Base-by-base conservation (phyloP, 2,113 vertebrate species). In the Catharus minimus region DNA sequence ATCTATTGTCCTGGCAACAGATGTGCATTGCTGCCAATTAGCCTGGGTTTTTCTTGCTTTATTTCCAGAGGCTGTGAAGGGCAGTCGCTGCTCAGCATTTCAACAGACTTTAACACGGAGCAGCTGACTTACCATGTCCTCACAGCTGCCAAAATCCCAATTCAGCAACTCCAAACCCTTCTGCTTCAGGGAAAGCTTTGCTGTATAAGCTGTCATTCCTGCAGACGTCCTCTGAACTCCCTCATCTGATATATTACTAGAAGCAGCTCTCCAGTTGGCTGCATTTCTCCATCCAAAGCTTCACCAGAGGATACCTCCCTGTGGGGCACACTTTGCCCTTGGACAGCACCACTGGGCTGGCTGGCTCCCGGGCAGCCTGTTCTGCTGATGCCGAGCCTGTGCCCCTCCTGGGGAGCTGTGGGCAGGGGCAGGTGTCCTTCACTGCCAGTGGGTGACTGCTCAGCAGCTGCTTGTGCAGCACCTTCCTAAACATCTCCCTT, bases 381-480 rank as follows among this genome's bases (percentile, higher is more conserved):
- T 56, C 85, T 81, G 73, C 57, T 5, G 1, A 39, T 6, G 1
- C 27, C 0, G 5, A 66, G 55, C 33, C 26, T 13, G 12, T 47
- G 46, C 3, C n/a, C 39, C 80, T 30, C 62, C 52, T 2, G 1
- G 53, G 43, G 17, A 43, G 6, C 9, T 1, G 0, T 0, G 7
- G 23, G 14, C 62, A 82, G 38, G 11, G 57, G 2, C 11, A 69
- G 32, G 33, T 65, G 74, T 13, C 41, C 46, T 30, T 76, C 44
- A 6, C 5, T 26, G 11, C 28, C 69, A 62, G 16, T 7, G 32
- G 26, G n/a, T 39, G 39, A 58, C 44, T 43, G 52, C 33, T 84
- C 14, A 86, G 41, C 26, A 17, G 21, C 43, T 81, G 46, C 61
- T 86, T 47, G 58, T 1, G 3, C 4, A 6, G 39, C 20, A 72